Base-by-base conservation (phyloP, 2,888 invertebrate genomes). In the Carpatolechia fugitivella region DNA sequence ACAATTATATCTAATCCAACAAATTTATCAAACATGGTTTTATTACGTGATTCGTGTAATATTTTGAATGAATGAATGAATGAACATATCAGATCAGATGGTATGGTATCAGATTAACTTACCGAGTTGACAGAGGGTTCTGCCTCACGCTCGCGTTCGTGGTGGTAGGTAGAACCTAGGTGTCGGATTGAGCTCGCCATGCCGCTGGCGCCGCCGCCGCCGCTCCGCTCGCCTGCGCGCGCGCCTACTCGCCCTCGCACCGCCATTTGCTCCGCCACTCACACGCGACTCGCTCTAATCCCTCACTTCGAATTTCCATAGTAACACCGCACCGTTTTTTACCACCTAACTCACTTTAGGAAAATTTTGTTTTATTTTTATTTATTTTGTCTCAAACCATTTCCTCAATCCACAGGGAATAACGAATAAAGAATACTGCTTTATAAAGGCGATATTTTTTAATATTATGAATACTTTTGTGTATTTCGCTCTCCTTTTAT, bases 181-280 rank as follows among this genome's bases (percentile, higher is more conserved):
- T 88, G 88, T 66, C 89, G 76, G 56, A 84, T 85, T 44, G 85
- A 75, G 57, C 88, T 87, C 74, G 89, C 86, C 89, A 90, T 89
- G 65, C 74, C 75, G n/a, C n/a, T n/a, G n/a, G n/a, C n/a, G n/a
- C n/a, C n/a, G n/a, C n/a, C n/a, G 73, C 65, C 63, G 60, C 60
- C 67, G n/a, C 48, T 44, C 63, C 54, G 18, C 40, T 52, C 50
- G 35, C 29, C 24, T 29, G 38, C 38, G 47, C 36, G 24, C 20
- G 36, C 24, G 38, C 50, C 38, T 50, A 50, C 38, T 50, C 49
- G 20, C 50, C 50, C 36, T 24, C 50, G 36, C 16, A 30, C 31
- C 47, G 47, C 31, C 50, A 50, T 18, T 5, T 3, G 1, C 8
- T 4, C 49, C 5, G 3, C n/a, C 29, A 10, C 50, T 29, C 50